phyloP scores from a whole-genome alignment of 2,888 invertebrate species.

The Euphydryas editha region DNA sequence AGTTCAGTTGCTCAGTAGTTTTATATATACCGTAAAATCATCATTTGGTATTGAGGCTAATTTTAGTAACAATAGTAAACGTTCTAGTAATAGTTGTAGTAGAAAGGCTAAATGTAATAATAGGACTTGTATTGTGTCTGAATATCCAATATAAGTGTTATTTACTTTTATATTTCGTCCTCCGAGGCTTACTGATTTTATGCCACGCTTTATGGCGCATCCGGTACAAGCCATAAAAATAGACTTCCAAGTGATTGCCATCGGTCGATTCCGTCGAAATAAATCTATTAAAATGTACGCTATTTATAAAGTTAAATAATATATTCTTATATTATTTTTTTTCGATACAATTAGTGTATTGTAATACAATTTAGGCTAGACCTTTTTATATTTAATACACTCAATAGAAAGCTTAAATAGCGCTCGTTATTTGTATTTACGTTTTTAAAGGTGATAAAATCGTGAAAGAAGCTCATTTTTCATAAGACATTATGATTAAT shows the following conservation, averaged over 20 bases:
- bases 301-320: conserved; percentile 52
- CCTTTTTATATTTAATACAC: neutral
- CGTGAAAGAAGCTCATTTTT: conserved; percentile 14
- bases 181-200: conserved; percentile 77
- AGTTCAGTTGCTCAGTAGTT: too few species aligned
- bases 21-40: neutral
- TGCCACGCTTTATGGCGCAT: conserved; percentile 76
- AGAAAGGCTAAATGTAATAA: conserved; percentile 10
- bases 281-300: conserved; percentile 73
- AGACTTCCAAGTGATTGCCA: conserved; percentile 75
- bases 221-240: conserved; percentile 77
- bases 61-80: neutral
- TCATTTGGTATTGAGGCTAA: neutral
- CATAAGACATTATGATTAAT: conserved; percentile 26
- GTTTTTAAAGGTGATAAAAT: neutral
- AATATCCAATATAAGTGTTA: conserved; percentile 76
- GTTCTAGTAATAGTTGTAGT: neutral
- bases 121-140: conserved; percentile 49
- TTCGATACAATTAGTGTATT: neutral
- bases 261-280: conserved; percentile 68
- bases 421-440: neutral
- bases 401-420: neutral
- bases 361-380: neutral
- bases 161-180: conserved; percentile 78
- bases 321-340: neutral